These are phyloP conservation scores for Platycheirus rosarum DNA, from an alignment of 2,888 invertebrate species.

Conservation along the genomic window DNA sequence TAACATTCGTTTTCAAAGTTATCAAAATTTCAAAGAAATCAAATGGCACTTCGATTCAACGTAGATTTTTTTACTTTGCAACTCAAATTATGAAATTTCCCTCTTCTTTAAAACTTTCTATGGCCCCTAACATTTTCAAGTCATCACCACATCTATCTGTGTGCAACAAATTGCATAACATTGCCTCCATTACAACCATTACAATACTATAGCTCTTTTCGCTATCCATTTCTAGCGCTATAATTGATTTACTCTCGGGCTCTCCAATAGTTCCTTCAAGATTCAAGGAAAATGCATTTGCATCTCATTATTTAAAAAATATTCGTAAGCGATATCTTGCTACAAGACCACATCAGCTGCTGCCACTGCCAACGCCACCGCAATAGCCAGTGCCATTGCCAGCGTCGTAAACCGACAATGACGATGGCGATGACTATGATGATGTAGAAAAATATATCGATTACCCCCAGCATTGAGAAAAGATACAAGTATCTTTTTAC, in stretches of 20 bases:
- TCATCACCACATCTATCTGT: not conserved
- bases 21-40: no score
- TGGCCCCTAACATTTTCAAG: no score
- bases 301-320: not conserved
- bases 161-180: not conserved
- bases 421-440: not conserved
- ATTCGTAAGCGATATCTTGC: not conserved
- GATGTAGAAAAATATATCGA: slow-evolving; percentile 21
- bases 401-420: not conserved
- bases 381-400: no score
- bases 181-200: not conserved
- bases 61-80: no score
- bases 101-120: no score
- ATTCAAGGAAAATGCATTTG: not conserved
- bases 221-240: not conserved
- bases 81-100: no score
- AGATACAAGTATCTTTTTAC: slow-evolving; percentile 18
- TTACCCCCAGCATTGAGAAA: slow-evolving; percentile 24
- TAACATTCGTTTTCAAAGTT: no score
- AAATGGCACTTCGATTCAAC: no score
- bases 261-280: not conserved
- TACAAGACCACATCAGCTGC: not conserved
- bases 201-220: not conserved
- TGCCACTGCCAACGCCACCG: not conserved
- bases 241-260: not conserved